Evolutionary conservation across 1,140 invertebrate species (phyloP).

Genomic region (Drosophila nigrodunni): DNA sequence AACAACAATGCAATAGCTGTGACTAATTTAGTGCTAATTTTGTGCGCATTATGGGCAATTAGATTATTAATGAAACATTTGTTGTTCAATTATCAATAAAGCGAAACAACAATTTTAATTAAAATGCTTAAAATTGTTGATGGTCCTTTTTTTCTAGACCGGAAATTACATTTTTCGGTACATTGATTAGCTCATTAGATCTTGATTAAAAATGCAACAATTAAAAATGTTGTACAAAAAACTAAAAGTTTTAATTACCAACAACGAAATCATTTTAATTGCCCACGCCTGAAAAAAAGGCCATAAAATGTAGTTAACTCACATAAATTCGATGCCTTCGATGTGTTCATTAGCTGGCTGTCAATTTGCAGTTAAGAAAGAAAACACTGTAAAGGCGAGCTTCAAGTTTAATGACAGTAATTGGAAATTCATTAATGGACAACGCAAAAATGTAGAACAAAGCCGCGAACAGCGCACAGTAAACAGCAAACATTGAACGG

Average conservation of each 20-base stretch:
- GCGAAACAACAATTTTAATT: slow-evolving; percentile 66
- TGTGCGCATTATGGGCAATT: slow-evolving; percentile 78
- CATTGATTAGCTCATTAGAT: slow-evolving; percentile 77
- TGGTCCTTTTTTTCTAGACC: slow-evolving; percentile 41
- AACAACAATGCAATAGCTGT: slow-evolving; percentile 55
- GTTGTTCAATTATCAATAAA: slow-evolving; percentile 72
- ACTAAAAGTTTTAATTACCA: slow-evolving; percentile 64
- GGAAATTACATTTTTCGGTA: slow-evolving; percentile 70
- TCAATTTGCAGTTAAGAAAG: not conserved
- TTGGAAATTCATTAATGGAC: slow-evolving; percentile 47
- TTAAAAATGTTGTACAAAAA: slow-evolving; percentile 42
- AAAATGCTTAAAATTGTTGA: slow-evolving; percentile 53
- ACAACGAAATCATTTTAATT: slow-evolving; percentile 57
- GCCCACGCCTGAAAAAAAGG: slow-evolving; percentile 45
- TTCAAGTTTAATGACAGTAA: slow-evolving; percentile 27
- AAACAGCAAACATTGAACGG: not conserved
- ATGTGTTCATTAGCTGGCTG: slow-evolving; percentile 40
- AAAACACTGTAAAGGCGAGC: slow-evolving; percentile 47
- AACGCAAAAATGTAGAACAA: slow-evolving; percentile 2
- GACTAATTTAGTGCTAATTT: slow-evolving; percentile 82
- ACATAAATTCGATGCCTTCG: slow-evolving; percentile 11
- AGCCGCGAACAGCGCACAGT: not conserved
- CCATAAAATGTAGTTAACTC: slow-evolving; percentile 38
- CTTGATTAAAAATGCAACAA: slow-evolving; percentile 75
- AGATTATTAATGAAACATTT: slow-evolving; percentile 82